Percentiles rank a stretch among this genome's conserved stretches.
phyloP scores from a whole-genome alignment of 2,113 vertebrate species.

The Otus sunia region DNA sequence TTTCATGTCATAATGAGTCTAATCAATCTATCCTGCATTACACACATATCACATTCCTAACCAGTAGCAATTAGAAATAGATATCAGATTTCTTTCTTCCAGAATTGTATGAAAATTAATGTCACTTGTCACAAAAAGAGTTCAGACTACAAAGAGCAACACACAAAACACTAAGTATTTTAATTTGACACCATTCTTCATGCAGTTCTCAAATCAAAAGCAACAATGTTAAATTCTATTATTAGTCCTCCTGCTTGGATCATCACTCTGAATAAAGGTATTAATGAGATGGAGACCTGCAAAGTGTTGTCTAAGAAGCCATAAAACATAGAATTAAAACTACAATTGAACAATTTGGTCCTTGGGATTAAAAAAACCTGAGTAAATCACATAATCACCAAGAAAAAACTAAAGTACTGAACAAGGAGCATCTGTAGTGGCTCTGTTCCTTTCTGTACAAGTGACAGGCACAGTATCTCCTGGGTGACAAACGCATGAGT shows the following conservation, averaged over 20 bases:
- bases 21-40: slow-evolving; percentile 26
- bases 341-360: neutral
- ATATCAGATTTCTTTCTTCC: neutral
- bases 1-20: slow-evolving; percentile 44
- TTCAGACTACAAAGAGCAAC: slow-evolving; percentile 18
- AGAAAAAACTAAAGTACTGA: neutral
- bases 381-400: neutral
- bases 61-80: slow-evolving; percentile 34
- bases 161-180: neutral
- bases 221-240: slow-evolving; percentile 14
- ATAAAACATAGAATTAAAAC: neutral
- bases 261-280: neutral
- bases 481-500: accelerated
- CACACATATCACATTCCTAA: neutral
- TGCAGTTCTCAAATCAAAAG: slow-evolving; percentile 17
- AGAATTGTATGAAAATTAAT: slow-evolving; percentile 31
- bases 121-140: slow-evolving; percentile 21
- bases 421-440: neutral
- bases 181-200: slow-evolving; percentile 27
- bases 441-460: neutral
- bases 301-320: neutral
- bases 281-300: neutral
- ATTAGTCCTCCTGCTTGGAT: neutral
- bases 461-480: neutral
- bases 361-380: neutral